Base-by-base conservation (phyloP, 2,797 vertebrate species). In the Salmo trutta region DNA sequence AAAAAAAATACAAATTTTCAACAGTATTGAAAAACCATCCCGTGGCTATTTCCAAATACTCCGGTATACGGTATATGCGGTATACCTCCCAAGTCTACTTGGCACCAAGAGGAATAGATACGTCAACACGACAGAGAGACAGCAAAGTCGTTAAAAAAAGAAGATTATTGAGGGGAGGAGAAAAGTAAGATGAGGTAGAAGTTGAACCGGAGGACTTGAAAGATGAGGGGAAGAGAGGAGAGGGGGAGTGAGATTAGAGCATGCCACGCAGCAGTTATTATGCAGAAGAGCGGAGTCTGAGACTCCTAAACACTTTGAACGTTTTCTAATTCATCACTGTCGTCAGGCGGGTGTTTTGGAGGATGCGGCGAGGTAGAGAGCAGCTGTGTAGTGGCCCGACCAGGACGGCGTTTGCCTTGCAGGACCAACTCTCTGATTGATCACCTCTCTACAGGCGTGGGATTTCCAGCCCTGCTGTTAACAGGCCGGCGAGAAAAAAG, bases 321-420 rank as follows among this genome's bases (percentile, higher is more conserved):
- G 66, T 83, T 83, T 81, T 81, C 81, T 84, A 88, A 91, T 92
- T 88, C 88, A 91, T 92, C 90, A 91, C 82, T 90, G 90, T 91
- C 91, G 80, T 83, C 62, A 78, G 1, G 59, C 21, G 24, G 74
- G 67, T 36, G 33, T 1, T 5, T 3, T n/a, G 5, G 33, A 17
- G 4, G 69, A 16, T 71, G 71, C 77, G 10, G 31, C 15, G 56
- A 21, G 73, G 56, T 62, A 41, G 77, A 86, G 76, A 87, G 84
- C 82, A 80, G 88, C 84, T 88, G 88, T 29, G 65, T 47, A 62
- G 72, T 73, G 53, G 75, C 84, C 79, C 80, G 77, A 41, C 59
- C 59, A 24, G 59, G 59, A 64, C 59, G 12, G 59, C 5, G 21
- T 27, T 27, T 24, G 36, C 31, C n/a, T 75, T 47, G 71, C 27